Evolutionary conservation across 2,888 invertebrate genomes (phyloP).

Genomic region (Erynnis tages): DNA sequence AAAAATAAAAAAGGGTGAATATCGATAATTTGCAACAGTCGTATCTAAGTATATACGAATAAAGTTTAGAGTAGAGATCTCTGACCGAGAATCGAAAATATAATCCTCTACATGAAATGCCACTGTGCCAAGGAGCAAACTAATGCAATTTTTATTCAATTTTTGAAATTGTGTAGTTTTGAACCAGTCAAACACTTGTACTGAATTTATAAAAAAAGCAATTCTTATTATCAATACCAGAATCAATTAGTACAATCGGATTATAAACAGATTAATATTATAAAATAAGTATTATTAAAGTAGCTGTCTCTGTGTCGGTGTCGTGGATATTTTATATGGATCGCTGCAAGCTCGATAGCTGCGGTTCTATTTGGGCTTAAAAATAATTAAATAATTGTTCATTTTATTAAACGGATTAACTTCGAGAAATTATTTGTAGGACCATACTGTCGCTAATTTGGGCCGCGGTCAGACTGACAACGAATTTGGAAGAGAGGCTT

Average conservation of each 20-base stretch:
- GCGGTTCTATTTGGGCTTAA: slow-evolving; percentile 4
- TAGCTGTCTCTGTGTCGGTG: slow-evolving; percentile 33
- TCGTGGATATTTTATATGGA: slow-evolving; percentile 37
- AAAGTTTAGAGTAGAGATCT: no score
- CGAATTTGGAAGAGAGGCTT: background rate
- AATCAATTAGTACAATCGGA: slow-evolving; percentile 30
- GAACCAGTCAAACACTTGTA: background rate
- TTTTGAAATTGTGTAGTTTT: no score
- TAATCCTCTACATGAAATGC: no score
- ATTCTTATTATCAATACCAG: slow-evolving; percentile 35
- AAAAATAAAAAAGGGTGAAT: no score
- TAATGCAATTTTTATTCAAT: no score
- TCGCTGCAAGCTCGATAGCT: slow-evolving; percentile 42
- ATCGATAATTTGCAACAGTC: no score
- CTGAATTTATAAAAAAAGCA: slow-evolving; percentile 22
- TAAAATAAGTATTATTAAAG: slow-evolving; percentile 24
- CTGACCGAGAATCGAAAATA: no score
- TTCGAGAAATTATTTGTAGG: slow-evolving; percentile 13
- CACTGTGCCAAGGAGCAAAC: no score
- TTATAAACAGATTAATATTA: slow-evolving; percentile 5
- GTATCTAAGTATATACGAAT: no score
- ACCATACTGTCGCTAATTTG: slow-evolving; percentile 3
- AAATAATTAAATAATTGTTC: slow-evolving; percentile 4
- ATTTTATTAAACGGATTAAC: background rate
- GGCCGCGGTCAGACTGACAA: slow-evolving; percentile 14